These are phyloP conservation scores for Philopotamus ludificatus DNA, from an alignment of 1,140 invertebrate genomes.

Conservation along the genomic window DNA sequence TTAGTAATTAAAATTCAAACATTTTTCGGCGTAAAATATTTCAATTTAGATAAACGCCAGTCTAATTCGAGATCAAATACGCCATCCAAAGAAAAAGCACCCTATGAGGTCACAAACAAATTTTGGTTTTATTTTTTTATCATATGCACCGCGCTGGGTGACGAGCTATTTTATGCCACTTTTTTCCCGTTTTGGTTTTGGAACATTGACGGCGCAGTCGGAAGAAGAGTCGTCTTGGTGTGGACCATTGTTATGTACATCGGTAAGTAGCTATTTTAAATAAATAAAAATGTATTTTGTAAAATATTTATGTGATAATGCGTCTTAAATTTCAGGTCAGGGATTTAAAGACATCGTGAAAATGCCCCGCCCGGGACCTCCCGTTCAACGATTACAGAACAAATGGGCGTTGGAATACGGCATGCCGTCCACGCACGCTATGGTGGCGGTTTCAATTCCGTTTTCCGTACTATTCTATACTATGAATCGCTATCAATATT, in stretches of 20 bases:
- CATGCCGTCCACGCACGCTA: slow-evolving; percentile 92
- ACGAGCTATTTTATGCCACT: slow-evolving; percentile 84
- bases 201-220: slow-evolving; percentile 85
- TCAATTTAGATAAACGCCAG: neutral
- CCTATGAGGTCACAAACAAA: slow-evolving; percentile 65
- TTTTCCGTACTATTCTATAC: slow-evolving; percentile 81
- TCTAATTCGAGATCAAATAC: slow-evolving; percentile 46
- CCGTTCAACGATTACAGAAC: slow-evolving; percentile 76
- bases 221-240: slow-evolving; percentile 74
- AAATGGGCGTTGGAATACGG: slow-evolving; percentile 90
- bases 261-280: slow-evolving; percentile 54
- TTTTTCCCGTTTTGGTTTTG: slow-evolving; percentile 92
- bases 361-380: slow-evolving; percentile 82
- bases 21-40: slow-evolving; percentile 63
- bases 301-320: neutral
- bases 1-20: slow-evolving; percentile 71
- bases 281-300: neutral
- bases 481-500: slow-evolving; percentile 77
- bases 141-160: slow-evolving; percentile 80
- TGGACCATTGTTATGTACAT: slow-evolving; percentile 86
- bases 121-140: slow-evolving; percentile 87
- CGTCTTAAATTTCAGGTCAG: slow-evolving; percentile 63
- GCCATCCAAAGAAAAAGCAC: slow-evolving; percentile 44
- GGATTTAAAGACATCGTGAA: slow-evolving; percentile 82
- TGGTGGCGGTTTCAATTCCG: slow-evolving; percentile 84